Evolutionary conservation across 1,140 invertebrate species (phyloP).

Genomic region (Heliothis virescens): DNA sequence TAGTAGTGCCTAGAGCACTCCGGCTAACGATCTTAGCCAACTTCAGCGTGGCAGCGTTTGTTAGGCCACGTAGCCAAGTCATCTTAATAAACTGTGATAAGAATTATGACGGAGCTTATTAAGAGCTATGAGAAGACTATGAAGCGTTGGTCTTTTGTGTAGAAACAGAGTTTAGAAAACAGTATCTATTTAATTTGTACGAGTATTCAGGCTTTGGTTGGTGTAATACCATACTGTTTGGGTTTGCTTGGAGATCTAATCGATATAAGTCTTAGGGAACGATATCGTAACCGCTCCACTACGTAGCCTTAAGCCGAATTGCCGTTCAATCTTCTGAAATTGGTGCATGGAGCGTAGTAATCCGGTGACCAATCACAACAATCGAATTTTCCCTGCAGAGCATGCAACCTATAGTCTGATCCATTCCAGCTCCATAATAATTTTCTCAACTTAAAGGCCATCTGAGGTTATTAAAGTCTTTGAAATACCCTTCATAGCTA

Average conservation of each 20-base stretch:
- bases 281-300: neutral
- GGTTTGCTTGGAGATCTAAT: too few species aligned
- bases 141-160: too few species aligned
- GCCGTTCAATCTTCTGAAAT: neutral
- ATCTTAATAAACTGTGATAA: conserved; percentile 38
- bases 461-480: too few species aligned
- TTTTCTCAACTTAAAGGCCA: too few species aligned
- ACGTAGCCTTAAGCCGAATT: too few species aligned
- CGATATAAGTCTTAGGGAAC: neutral
- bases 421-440: too few species aligned
- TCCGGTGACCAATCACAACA: neutral
- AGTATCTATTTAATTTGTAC: too few species aligned
- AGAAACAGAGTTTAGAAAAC: too few species aligned
- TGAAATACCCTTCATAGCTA: too few species aligned
- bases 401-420: too few species aligned
- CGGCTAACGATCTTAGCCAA: conserved; percentile 18
- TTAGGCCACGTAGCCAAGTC: conserved; percentile 19
- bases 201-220: too few species aligned
- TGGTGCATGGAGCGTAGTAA: neutral
- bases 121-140: neutral
- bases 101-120: conserved; percentile 2
- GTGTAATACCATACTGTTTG: too few species aligned
- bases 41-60: conserved; percentile 15
- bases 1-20: conserved; percentile 6
- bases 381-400: neutral